phyloP scores from a whole-genome alignment of 2,888 invertebrate species.

The Synergus itoensis region DNA sequence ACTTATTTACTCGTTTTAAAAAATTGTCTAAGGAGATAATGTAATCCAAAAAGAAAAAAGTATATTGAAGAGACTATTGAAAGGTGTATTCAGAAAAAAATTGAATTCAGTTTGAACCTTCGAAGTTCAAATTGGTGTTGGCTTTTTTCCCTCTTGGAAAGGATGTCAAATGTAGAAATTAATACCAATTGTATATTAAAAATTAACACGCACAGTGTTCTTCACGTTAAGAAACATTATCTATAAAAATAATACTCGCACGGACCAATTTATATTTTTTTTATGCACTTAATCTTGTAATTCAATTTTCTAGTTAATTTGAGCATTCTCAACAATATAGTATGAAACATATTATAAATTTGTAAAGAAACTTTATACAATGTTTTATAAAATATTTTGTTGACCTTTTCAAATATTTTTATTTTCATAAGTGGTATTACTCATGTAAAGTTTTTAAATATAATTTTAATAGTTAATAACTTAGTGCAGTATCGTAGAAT shows the following conservation, averaged over 20 bases:
- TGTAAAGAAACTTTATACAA: not conserved
- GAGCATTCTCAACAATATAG: not conserved
- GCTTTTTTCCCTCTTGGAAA: not conserved
- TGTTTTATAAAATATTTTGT: not conserved
- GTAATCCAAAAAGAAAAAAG: not conserved
- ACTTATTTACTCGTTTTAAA: not conserved
- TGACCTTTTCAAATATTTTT: not conserved
- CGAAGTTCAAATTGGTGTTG: not conserved
- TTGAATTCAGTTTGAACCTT: slow-evolving; percentile 1
- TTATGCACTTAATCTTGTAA: not conserved
- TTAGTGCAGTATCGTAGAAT: not conserved
- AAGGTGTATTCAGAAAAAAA: slow-evolving; percentile 3
- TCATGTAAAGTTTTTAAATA: not conserved
- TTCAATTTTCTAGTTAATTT: not conserved
- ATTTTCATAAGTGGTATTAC: not conserved
- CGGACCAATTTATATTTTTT: slow-evolving; percentile 21
- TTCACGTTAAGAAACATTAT: not conserved
- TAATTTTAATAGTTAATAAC: not conserved
- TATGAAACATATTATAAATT: not conserved
- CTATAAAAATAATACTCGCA: slow-evolving; percentile 6
- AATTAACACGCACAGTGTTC: not conserved
- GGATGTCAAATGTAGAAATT: not conserved
- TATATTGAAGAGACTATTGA: slow-evolving; percentile 11
- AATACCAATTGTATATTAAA: slow-evolving; percentile 5
- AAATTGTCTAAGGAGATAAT: not conserved